These are phyloP conservation scores for Megalonaias nervosa DNA, from an alignment of 1,140 invertebrate genomes.

Conservation along the genomic window DNA sequence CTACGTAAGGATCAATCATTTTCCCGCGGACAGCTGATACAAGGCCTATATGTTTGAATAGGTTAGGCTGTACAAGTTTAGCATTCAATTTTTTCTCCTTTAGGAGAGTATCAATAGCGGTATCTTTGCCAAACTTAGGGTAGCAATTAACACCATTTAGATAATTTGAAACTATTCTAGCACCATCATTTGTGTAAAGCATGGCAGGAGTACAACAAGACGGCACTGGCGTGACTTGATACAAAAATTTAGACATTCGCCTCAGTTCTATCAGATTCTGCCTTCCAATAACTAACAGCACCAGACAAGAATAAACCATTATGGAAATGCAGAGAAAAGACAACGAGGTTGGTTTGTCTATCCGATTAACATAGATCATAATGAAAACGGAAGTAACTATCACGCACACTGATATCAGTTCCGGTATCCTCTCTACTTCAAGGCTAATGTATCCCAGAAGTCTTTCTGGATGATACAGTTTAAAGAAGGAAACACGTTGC, in stretches of 20 bases:
- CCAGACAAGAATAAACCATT: background rate
- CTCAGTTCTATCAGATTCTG: slow-evolving; percentile 6
- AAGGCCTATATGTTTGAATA: slow-evolving; percentile 16
- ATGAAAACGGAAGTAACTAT: background rate
- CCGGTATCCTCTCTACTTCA: slow-evolving; percentile 5
- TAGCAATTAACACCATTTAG: slow-evolving; percentile 2
- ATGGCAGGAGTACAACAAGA: slow-evolving; percentile 17
- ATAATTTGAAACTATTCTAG: background rate
- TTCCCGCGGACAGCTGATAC: slow-evolving; percentile 1
- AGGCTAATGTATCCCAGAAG: slow-evolving; percentile 14
- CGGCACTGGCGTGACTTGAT: slow-evolving; percentile 13
- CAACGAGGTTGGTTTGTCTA: background rate
- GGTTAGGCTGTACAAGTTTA: slow-evolving; percentile 1
- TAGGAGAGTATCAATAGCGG: background rate
- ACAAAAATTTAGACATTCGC: slow-evolving; percentile 1
- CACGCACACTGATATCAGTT: slow-evolving; percentile 4
- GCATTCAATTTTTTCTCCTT: background rate
- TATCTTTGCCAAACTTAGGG: slow-evolving; percentile 14
- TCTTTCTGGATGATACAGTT: slow-evolving; percentile 16
- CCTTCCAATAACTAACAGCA: slow-evolving; percentile 10
- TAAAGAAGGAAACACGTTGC: background rate
- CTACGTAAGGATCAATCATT: slow-evolving; percentile 6
- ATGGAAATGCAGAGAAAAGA: background rate
- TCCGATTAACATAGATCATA: background rate
- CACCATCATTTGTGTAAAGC: slow-evolving; percentile 12